Percentiles rank a stretch among this genome's conserved stretches.
Evolutionary conservation across 2,888 invertebrate genomes (phyloP).

Genomic region (Ornithoptera alexandrae): DNA sequence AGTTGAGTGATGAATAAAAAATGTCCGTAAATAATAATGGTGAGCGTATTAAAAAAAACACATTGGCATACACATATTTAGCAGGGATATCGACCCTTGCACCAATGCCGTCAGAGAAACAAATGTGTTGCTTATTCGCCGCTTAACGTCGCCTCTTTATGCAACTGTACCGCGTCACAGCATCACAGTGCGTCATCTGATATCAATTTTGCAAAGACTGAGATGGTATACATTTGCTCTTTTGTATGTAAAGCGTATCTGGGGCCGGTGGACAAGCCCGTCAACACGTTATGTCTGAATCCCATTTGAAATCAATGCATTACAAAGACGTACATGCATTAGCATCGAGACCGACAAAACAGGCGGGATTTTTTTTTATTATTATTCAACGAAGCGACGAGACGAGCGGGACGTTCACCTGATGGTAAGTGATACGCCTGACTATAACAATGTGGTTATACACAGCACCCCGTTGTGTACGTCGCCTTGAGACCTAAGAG

Average conservation of each 20-base stretch:
- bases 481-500: no score
- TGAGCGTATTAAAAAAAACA: not conserved
- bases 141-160: constrained; percentile 2
- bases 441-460: no score
- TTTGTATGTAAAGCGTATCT: constrained; percentile 9
- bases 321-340: not conserved
- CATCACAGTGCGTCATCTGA: constrained; percentile 1
- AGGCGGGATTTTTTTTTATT: not conserved
- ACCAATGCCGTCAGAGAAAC: constrained; percentile 15
- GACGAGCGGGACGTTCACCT: no score
- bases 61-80: constrained; percentile 16
- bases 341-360: not conserved
- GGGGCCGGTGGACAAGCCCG: not conserved
- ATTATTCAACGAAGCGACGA: no score
- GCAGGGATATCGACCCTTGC: constrained; percentile 23
- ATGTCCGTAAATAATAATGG: constrained; percentile 6
- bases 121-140: constrained; percentile 20
- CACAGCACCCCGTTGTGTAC: no score
- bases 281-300: not conserved
- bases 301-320: not conserved
- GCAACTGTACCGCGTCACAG: constrained; percentile 22
- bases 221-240: constrained; percentile 7
- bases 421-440: no score
- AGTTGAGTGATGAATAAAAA: not conserved
- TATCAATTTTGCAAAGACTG: constrained; percentile 9